Base-by-base conservation (phyloP, 2,888 invertebrate species). In the Zhuqinia jingwanae region DNA sequence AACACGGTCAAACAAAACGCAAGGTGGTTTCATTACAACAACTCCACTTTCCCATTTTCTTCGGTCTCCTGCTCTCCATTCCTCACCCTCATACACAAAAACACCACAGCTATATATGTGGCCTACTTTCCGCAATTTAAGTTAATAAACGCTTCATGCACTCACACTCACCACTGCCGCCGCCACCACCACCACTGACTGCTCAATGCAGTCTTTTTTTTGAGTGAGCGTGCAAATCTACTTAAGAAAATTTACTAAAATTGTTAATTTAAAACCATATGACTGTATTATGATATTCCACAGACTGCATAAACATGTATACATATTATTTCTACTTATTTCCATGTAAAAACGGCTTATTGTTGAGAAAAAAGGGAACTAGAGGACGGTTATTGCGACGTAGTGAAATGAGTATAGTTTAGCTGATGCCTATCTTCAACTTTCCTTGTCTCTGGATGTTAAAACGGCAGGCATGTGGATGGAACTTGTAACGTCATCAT, bases 61-160 rank as follows among this genome's bases (percentile, higher is more conserved):
- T 8, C 42, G n/a, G n/a, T n/a, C n/a, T 13, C 15, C 50, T 8
- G 50, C 15, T 50, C n/a, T 50, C n/a, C 15, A 36, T 36, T 36
- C 15, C n/a, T 3, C 47, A 25, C 15, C 53, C 36, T 6, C 8
- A 36, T 36, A 36, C 3, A 3, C 8, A 8, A 36, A 36, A 5
- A 25, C 47, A 70, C 80, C 56, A 68, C 80, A 79, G 79, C 79
- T 65, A n/a, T n/a, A n/a, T n/a, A 79, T 68, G 50, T 70, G 80
- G 70, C 70, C 80, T 53, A 80, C 80, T 80, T 80, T 80, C 68
- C 8, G 25, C 27, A 79, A 36, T 50, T 79, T 70, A 17, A 79
- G 42, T 80, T 80, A 80, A 80, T 80, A 68, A 65, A 79, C 63
- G 36, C 30, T 47, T 79, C 65, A 65, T 79, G 58, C 53, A 79